Percentiles rank a stretch among this genome's conserved stretches.
These are phyloP conservation scores for Corticium candelabrum DNA, from an alignment of 37 sponge, comb jelly and placozoan species.

Conservation along the genomic window DNA sequence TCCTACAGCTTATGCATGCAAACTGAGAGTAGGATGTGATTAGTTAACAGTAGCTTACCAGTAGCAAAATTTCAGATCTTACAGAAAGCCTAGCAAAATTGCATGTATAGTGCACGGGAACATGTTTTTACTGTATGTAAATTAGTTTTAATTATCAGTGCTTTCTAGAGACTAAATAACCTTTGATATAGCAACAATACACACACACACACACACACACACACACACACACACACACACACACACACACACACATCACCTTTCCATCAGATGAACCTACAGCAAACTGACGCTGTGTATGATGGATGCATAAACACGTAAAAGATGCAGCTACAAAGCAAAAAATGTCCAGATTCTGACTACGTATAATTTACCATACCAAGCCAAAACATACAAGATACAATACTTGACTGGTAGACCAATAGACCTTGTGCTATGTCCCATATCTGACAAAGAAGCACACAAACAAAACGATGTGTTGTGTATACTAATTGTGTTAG, in stretches of 20 bases:
- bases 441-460: conserved; percentile 44
- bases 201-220: background rate
- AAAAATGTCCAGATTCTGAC: background rate
- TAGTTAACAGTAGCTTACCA: no score
- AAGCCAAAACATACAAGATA: conserved; percentile 32
- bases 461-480: background rate
- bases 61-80: no score
- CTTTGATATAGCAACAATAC: background rate
- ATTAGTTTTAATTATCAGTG: no score
- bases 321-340: conserved; percentile 28
- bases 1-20: no score
- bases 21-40: no score
- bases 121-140: no score
- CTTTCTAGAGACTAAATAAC: no score
- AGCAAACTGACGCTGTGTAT: background rate
- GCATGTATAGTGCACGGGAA: no score
- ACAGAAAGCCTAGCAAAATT: no score
- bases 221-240: background rate
- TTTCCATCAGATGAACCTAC: conserved; percentile 55
- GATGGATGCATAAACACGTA: conserved; percentile 13
- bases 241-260: conserved; percentile 30
- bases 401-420: conserved; percentile 48
- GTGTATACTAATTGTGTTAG: no score
- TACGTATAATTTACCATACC: background rate
- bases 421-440: conserved; percentile 23